Percentiles rank a stretch among this genome's conserved stretches.
phyloP scores from a whole-genome alignment of 2,797 vertebrate genomes.

The Malacoraja senta region DNA sequence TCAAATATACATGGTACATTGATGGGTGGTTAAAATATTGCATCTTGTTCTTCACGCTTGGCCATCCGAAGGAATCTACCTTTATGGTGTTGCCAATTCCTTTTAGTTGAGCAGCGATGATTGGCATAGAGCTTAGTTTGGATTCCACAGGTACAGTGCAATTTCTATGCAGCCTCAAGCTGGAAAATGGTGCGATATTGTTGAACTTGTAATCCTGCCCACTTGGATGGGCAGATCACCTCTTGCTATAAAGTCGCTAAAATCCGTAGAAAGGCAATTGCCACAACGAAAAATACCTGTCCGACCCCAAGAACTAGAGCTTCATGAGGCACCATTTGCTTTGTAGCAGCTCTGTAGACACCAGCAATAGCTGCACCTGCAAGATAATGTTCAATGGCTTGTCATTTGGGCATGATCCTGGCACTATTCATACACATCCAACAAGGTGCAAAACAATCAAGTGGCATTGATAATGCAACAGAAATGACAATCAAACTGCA shows the following conservation, averaged over 20 bases:
- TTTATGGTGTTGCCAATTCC: not conserved
- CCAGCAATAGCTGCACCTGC: slow-evolving; percentile 90
- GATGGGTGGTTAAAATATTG: too few relatives aligned
- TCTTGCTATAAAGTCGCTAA: slow-evolving; percentile 81
- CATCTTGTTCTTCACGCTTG: slow-evolving; percentile 20
- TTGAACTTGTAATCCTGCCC: not conserved
- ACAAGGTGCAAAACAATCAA: not conserved
- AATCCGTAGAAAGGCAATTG: slow-evolving; percentile 84
- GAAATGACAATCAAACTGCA: not conserved
- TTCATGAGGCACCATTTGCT: slow-evolving; percentile 85
- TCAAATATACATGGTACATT: too few relatives aligned
- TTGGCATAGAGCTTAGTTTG: slow-evolving; percentile 13
- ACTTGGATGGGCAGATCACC: not conserved
- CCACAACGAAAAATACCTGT: slow-evolving; percentile 81
- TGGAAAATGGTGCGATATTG: not conserved
- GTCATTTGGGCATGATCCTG: not conserved
- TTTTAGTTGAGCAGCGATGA: slow-evolving; percentile 28
- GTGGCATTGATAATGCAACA: not conserved
- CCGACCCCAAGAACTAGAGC: slow-evolving; percentile 85
- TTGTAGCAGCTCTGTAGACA: slow-evolving; percentile 89
- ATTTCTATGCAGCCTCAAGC: not conserved
- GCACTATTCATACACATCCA: not conserved
- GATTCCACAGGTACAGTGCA: slow-evolving; percentile 18
- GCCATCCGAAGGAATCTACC: not conserved
- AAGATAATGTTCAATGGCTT: slow-evolving; percentile 5